phyloP scores from a whole-genome alignment of 2,797 vertebrate genomes.

The Sebastes goodei region DNA sequence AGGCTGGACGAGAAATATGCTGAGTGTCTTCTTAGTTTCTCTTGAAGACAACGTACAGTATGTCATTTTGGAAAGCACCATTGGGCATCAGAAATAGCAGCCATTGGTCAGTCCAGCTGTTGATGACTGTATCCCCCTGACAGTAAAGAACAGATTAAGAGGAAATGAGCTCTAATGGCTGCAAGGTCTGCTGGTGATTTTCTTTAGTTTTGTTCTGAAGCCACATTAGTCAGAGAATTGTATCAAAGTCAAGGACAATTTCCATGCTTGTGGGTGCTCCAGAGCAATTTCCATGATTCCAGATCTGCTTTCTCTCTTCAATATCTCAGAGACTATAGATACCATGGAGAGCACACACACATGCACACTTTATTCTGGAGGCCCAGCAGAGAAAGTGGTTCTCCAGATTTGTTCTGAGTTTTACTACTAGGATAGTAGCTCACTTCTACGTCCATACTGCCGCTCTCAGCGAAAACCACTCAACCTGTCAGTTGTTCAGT shows the following conservation, averaged over 20 bases:
- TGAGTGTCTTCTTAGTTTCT: neutral
- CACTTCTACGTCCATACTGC: neutral
- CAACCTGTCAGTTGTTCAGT: neutral
- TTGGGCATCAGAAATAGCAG: neutral
- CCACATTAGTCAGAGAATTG: conserved; percentile 5
- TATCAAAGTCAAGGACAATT: neutral
- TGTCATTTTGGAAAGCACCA: neutral
- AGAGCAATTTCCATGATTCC: neutral
- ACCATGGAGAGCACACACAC: neutral
- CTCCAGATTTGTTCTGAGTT: conserved; percentile 3
- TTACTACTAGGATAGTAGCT: neutral
- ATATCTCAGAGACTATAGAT: neutral
- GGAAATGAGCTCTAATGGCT: neutral
- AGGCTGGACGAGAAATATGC: neutral
- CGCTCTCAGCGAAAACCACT: conserved; percentile 10
- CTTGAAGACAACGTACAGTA: neutral
- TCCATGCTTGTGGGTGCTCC: conserved; percentile 8
- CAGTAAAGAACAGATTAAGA: neutral
- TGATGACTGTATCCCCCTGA: neutral
- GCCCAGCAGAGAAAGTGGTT: conserved; percentile 1
- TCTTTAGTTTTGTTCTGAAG: neutral
- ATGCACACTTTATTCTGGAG: neutral
- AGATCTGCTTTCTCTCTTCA: neutral
- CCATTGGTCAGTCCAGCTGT: neutral
- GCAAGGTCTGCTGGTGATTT: conserved; percentile 22